These are phyloP conservation scores for Spisula solida DNA, from an alignment of 2,888 invertebrate species.

Conservation along the genomic window DNA sequence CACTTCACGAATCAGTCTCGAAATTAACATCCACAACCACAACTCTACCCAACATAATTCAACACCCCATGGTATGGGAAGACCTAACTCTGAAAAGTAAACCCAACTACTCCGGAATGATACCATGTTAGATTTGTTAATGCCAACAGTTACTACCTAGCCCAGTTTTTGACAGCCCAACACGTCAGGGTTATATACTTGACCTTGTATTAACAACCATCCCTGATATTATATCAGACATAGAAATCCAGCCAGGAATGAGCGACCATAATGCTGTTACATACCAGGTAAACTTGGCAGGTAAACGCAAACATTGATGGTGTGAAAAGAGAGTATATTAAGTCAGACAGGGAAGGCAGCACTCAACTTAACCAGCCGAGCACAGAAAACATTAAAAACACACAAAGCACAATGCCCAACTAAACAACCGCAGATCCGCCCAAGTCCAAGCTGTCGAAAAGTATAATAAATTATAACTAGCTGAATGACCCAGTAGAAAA, in stretches of 20 bases:
- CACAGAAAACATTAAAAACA: no score
- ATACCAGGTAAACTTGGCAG: constrained; percentile 41
- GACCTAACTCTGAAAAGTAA: constrained; percentile 18
- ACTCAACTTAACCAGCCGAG: no score
- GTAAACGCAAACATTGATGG: constrained; percentile 33
- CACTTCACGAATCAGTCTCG: constrained; percentile 40
- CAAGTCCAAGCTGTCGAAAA: no score
- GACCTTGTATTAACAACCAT: constrained; percentile 51
- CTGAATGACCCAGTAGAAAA: no score
- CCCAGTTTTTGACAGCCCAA: constrained; percentile 48
- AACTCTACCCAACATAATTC: constrained; percentile 44
- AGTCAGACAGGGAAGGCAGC: no score
- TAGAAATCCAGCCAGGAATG: constrained; percentile 43
- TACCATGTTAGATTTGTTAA: no score
- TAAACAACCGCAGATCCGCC: no score
- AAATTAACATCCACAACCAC: constrained; percentile 34
- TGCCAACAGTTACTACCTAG: constrained; percentile 54
- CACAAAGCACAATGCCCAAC: no score
- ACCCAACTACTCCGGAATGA: constrained; percentile 51
- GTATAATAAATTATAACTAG: no score
- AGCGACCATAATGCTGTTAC: constrained; percentile 48
- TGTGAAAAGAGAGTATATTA: no score
- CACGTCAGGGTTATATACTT: no score
- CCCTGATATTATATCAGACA: constrained; percentile 29
- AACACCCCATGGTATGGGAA: constrained; percentile 48